Base-by-base conservation (phyloP, 1,140 invertebrate genomes). In the Heliconius congener region DNA sequence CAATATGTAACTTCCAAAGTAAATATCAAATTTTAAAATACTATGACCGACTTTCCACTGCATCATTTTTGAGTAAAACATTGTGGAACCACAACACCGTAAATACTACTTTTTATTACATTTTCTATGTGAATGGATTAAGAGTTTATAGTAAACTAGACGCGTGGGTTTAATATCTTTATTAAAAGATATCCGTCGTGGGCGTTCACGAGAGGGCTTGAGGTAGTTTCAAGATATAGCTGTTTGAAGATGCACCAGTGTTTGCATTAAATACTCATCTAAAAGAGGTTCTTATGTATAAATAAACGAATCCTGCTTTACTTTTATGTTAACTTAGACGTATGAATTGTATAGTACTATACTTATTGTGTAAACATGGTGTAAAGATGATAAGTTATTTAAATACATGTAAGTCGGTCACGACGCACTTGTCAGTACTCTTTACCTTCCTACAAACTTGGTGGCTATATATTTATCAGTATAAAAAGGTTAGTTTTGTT, bases 401-500 rank as follows among this genome's bases (percentile, higher is more conserved):
- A 81, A 81, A 74, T 77, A 39, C 73, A 74, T 80, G 55, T 52
- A 60, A 78, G 71, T 74, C 77, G 72, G 74, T 79, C 73, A 60
- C 78, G 75, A 78, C 74, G 77, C 80, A 71, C 66, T 78, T 81
- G 79, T 78, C n/a, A 9, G n/a, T 60, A 11, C 55, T 60, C 73
- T 78, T 83, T 84, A 85, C 78, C 84, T 85, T 82, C 86, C 88
- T 84, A 87, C 86, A 83, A 30, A 30, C 27, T 27, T 30, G 13
- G 27, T 18, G 60, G 1, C n/a, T 66, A 66, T 57, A 57, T 1
- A 11, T 66, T 66, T 66, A 30, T 30, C 60, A 30, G 11, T 9
- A 16, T 13, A 66, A 23, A 66, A 66, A 27, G 8, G 27, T 18
- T 16, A 8, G 34, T 37, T 37, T 8, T 37, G 34, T 8, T 37